Base-by-base conservation (phyloP, 2,888 invertebrate species). In the Trachelus iudaicus region DNA sequence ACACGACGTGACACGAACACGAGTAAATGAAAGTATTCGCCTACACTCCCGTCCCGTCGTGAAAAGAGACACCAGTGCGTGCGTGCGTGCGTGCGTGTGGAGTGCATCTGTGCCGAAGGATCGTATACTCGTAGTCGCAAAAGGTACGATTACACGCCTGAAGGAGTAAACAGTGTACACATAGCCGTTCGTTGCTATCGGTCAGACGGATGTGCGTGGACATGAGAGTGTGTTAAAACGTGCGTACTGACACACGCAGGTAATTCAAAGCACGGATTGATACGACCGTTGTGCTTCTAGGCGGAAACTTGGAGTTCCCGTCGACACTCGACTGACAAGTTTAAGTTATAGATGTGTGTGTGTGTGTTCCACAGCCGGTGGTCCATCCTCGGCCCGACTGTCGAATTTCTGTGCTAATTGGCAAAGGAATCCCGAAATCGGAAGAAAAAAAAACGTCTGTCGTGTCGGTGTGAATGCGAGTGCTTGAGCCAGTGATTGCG, bases 11-110 rank as follows among this genome's bases (percentile, higher is more conserved):
- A 71, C n/a, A 76, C 68, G 35, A n/a, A 76, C 56, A 31, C 35
- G 69, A 40, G 69, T 56, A 76, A 40, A 69, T 34, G 23, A 40
- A 79, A 75, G 34, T 34, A 69, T 11, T 31, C 68, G 69, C 76
- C 69, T 74, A 75, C 73, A 6, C 40, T 40, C 6, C 15, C 40
- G 40, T 40, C 15, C 40, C 40, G 40, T 4, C 40, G 40, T 40
- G 40, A 40, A 40, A 40, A 40, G 4, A 40, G 40, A 40, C 40
- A 40, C 15, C 40, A 40, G 69, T 23, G 31, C n/a, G 37, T 30
- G 69, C 34, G n/a, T n/a, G 69, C 34, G n/a, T n/a, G 33, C 40
- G 40, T 40, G 33, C 40, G 40, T 40, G 40, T 15, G 15, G 40
- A 40, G 40, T 40, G 40, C 40, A 40, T 15, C 40, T 15, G 40